Evolutionary conservation across 2,113 vertebrate genomes (phyloP).

Genomic region (Sula dactylatra): DNA sequence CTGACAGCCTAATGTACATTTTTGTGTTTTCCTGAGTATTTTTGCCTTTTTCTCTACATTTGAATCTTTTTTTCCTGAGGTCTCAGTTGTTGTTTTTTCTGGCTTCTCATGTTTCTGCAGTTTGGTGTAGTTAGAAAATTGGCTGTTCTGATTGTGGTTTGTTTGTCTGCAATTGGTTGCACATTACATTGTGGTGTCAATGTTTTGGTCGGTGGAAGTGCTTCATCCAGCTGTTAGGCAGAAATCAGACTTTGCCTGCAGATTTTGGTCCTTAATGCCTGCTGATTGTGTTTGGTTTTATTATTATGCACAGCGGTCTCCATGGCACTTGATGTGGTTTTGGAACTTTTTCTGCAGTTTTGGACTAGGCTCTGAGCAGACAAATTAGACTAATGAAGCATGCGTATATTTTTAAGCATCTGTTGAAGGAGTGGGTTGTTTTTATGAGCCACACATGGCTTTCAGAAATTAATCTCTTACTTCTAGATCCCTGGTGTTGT

Average conservation of each 20-base stretch:
- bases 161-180: slow-evolving; percentile 28
- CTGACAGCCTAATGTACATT: background rate
- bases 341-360: slow-evolving; percentile 36
- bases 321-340: slow-evolving; percentile 67
- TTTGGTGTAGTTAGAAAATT: slow-evolving; percentile 41
- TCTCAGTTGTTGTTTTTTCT: slow-evolving; percentile 14
- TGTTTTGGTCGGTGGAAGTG: slow-evolving; percentile 28
- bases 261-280: slow-evolving; percentile 50
- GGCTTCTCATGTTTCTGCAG: slow-evolving; percentile 31
- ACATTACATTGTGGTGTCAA: slow-evolving; percentile 32
- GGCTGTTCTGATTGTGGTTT: slow-evolving; percentile 35
- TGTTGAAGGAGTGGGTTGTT: slow-evolving; percentile 1
- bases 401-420: slow-evolving; percentile 23
- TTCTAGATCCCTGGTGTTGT: background rate
- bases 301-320: slow-evolving; percentile 39
- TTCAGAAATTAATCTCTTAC: background rate
- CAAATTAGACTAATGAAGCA: background rate
- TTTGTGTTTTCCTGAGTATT: background rate
- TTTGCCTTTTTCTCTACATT: background rate
- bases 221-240: slow-evolving; percentile 50
- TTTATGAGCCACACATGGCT: background rate
- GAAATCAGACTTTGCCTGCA: slow-evolving; percentile 61
- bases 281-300: slow-evolving; percentile 73
- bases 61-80: background rate
- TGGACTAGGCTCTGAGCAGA: slow-evolving; percentile 1